Evolutionary conservation across 2,113 vertebrate species (phyloP), one percentile per base, ranked within the genome.

Genomic region (Cervus canadensis): DNA sequence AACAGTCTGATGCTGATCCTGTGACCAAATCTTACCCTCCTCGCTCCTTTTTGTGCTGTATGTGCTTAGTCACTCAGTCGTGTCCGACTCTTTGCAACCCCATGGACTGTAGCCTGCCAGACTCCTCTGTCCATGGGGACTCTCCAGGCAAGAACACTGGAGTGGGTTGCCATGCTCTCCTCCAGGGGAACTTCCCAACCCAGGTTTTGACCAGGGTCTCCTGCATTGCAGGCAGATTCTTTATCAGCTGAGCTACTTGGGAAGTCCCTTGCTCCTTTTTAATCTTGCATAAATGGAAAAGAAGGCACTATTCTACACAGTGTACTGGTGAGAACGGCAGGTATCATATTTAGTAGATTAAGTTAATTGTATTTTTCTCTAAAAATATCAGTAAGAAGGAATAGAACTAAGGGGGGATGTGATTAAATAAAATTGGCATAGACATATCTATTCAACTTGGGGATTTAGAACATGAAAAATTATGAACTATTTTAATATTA

Each of bases 321-420:
- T 43, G 3, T 43, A 89, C 52, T 13, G 52, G 52, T 92, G 26
- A 85, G 40, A 90, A 82, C 9, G 33, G 43, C 48, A 57, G 45
- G 7, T 94, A 86, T 0, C 78, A 17, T 67, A 33, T 62, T 48
- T 45, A 95, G 30, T 36, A 92, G 15, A 43, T 91, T 54, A 57
- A 48, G 23, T 57, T 96, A 92, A 26, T 76, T 96, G 4, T 52
- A 48, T 85, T 92, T 93, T 92, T 94, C 56, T 95, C 45, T 91
- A 84, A 92, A 94, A 92, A 59, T 60, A 79, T 14, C 45, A 92
- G 5, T 76, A 74, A 96, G 40, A 74, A 96, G 25, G 21, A 74
- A 13, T 28, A 94, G 57, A 87, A 83, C 5, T 16, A 94, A 84
- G 92, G 14, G 48, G 3, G 4, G 8, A 56, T 21, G 1, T 76